A percentile compares a stretch with the other conserved stretches of the same genome.
phyloP scores from a whole-genome alignment of 2,797 vertebrate species.

The Diceros bicornis region DNA sequence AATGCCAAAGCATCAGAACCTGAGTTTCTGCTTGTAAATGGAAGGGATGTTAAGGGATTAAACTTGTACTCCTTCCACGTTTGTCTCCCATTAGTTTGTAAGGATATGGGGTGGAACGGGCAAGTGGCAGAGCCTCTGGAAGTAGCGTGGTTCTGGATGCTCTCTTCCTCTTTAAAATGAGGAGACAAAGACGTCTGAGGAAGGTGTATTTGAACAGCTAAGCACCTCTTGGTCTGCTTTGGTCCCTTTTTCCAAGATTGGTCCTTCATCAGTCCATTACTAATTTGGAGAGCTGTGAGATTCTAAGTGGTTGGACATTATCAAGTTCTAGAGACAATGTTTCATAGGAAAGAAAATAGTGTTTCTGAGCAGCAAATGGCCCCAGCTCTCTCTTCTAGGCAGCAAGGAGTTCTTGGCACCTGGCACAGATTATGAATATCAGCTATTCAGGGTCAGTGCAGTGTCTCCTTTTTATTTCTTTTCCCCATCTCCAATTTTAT shows the following conservation, averaged over 20 bases:
- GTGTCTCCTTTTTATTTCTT: slow-evolving; percentile 79
- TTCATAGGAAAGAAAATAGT: not conserved
- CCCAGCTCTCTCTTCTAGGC: not conserved
- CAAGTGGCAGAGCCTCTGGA: not conserved
- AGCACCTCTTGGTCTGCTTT: not conserved
- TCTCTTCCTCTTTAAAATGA: slow-evolving; percentile 14
- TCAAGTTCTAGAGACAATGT: not conserved
- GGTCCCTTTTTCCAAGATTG: not conserved
- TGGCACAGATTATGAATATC: slow-evolving; percentile 50
- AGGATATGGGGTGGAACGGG: not conserved
- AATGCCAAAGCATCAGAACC: not conserved
- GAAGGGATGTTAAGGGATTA: not conserved
- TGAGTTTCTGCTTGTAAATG: not conserved
- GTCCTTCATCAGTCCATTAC: not conserved
- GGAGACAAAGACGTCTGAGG: not conserved
- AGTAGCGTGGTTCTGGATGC: not conserved
- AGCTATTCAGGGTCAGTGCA: slow-evolving; percentile 72
- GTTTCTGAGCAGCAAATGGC: slow-evolving; percentile 46
- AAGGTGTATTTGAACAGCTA: not conserved
- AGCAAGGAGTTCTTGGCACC: slow-evolving; percentile 15
- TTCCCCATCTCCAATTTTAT: slow-evolving; percentile 80
- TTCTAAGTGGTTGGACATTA: slow-evolving; percentile 41
- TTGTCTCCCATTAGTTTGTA: not conserved
- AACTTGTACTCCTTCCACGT: slow-evolving; percentile 32
- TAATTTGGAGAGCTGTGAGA: not conserved